Base-by-base conservation (phyloP, 1,140 invertebrate genomes). In the Achatina immaculata region DNA sequence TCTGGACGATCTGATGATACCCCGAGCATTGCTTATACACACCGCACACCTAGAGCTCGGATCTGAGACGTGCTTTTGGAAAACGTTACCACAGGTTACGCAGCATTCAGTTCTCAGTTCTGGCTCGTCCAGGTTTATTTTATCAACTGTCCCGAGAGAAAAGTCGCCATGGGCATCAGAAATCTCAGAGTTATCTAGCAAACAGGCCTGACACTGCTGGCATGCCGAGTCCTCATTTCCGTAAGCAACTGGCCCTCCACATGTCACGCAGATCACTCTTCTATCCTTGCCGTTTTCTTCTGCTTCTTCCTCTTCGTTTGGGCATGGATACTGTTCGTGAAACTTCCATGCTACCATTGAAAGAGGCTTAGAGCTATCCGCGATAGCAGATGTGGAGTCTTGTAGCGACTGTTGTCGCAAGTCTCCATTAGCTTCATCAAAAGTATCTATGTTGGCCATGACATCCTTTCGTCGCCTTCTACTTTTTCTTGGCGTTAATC, bases 291-390 rank as follows among this genome's bases (percentile, higher is more conserved):
- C 65, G 9, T 34, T 19, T 55, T 48, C 38, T 42, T 74, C 72
- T 40, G 6, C 38, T 58, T 55, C 55, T 14, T 76, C 42, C 9
- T 71, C 74, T 21, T 65, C 74, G 48, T 43, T 62, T 38, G 55
- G 9, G 36, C 16, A 68, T 6, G 76, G 76, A 48, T 80, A 80
- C 68, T 80, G 78, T 42, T 80, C 78, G 40, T 80, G 78, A 40
- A 80, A 80, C 45, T 80, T 80, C 78, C 78, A 80, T 24, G 62
- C 76, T 1, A 78, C 31, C 65, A 68, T 68, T 68, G 58, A 66
- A 14, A 9, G 40, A n/a, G 58, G n/a, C 31, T 78, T 66, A 3
- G 24, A 11, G 3, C 14, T 31, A 14, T 68, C 43, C 14, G 9
- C 19, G 11, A 0, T 16, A 36, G 38, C 1, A 24, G 31, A 43